Base-by-base conservation (phyloP, 2,888 invertebrate genomes). In the Hanleya hanleyi region DNA sequence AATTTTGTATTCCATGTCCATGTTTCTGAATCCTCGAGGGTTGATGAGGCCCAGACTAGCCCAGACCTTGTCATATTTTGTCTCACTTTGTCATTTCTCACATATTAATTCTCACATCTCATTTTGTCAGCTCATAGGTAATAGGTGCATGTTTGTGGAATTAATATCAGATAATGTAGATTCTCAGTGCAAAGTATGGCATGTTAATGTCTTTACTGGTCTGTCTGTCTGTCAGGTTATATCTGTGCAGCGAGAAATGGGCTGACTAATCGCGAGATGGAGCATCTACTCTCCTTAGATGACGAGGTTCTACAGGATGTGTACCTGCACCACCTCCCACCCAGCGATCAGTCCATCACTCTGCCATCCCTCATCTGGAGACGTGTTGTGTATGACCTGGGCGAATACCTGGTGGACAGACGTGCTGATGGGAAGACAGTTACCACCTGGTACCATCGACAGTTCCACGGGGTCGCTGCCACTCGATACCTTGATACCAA, bases 271-370 rank as follows among this genome's bases (percentile, higher is more conserved):
- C 33, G 72, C 6, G 87, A 88, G 70, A 79, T 88, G 68, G 87
- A 87, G 70, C 86, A 87, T 69, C 35, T 88, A 6, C 76, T 87
- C 49, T 87, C 86, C 5, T 73, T 85, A 36, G 87, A 86, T 74
- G 84, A 88, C 76, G 84, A 85, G 69, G 85, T 84, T 7, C 79
- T 88, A 5, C 86, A 87, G 74, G 86, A 87, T 71, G 80, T 83
- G 12, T 88, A 84, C 79, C 74, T 86, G 7, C 81, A 85, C 71
- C 87, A 87, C 70, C 81, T 86, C 9, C 88, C 88, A 5, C 86
- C 87, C 9, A 81, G 84, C 75, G 77, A 80, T 3, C 72, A 81
- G 6, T 47, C 80, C 50, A 82, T 87, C 38, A 81, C 86, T 6
- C 70, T 87, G 0, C 85, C 88, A 4, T 78, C 84, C 0, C 79